Evolutionary conservation across 2,797 vertebrate species (phyloP), one percentile per base, ranked within the genome.

Genomic region (Aphelocoma californica): DNA sequence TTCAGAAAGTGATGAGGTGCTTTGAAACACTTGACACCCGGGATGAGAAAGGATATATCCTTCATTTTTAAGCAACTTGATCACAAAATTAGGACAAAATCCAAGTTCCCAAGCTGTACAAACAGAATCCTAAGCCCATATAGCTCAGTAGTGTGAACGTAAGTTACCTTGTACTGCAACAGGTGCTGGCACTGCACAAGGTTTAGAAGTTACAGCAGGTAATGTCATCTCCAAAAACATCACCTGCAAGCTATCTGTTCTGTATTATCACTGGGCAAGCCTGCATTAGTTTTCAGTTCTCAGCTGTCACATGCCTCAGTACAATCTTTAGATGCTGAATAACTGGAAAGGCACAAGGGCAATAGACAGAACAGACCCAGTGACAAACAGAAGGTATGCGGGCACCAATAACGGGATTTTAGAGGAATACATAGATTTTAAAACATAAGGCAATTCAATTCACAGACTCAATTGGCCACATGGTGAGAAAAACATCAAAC

Each of bases 81-180:
- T 81, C 28, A 83, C 31, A 88, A 82, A 92, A 67, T 34, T 5
- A 88, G 62, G 38, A 93, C 54, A 74, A 86, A 93, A 89, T 31
- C 26, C 71, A 78, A n/a, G 29, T 14, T 88, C 60, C 65, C 72
- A 93, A 44, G 38, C 19, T 44, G 79, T 58, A 62, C 29, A 74
- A 94, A 67, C 17, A 73, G 26, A 65, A 70, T 36, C 25, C 5
- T 12, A 53, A 62, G 31, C 36, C 38, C 53, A 34, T 11, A 0
- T 3, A 74, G 13, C 54, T 90, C 64, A 50, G 82, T 0, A 51
- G 31, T 3, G 14, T 34, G 51, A 65, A 51, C 1, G 0, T 3
- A 32, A 61, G 14, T 51, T 71, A 67, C 34, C 31, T 10, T 21
- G 38, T 10, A 36, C 24, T 42, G 29, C 16, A 79, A 72, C 38